phyloP scores from a whole-genome alignment of 2,797 vertebrate species.

The Nyctalus aviator region DNA sequence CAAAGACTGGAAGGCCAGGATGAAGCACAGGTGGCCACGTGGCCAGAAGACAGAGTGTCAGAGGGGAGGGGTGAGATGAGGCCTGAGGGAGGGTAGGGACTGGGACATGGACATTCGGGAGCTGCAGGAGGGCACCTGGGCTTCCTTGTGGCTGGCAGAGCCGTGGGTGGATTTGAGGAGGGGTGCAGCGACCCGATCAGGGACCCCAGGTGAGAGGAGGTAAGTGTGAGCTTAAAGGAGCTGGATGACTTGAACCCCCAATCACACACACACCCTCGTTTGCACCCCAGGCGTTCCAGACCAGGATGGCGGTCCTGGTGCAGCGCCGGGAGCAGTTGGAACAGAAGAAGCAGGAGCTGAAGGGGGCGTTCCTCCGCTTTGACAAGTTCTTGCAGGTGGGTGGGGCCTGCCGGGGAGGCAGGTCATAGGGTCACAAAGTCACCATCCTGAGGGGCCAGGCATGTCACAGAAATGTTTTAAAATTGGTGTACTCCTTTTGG shows the following conservation, averaged over 20 bases:
- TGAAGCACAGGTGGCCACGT: neutral
- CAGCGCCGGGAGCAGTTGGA: constrained; percentile 81
- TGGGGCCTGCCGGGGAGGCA: neutral
- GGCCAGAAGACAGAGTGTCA: neutral
- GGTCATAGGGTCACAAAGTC: fast-evolving
- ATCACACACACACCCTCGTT: neutral
- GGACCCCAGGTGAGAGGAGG: neutral
- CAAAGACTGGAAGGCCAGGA: neutral
- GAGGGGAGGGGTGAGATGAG: neutral
- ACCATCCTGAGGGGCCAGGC: neutral
- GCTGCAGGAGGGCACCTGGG: neutral
- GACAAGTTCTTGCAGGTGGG: constrained; percentile 90
- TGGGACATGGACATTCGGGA: fast-evolving
- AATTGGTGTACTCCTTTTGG: too few species aligned
- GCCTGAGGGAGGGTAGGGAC: neutral
- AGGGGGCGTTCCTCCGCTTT: constrained; percentile 81
- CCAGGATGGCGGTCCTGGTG: constrained; percentile 81
- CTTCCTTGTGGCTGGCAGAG: neutral
- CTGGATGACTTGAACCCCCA: neutral
- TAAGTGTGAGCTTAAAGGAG: neutral
- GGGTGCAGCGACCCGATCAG: too few species aligned
- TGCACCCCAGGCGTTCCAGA: constrained; percentile 85
- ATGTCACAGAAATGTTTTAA: neutral
- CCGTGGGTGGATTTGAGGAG: neutral
- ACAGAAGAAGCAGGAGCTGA: constrained; percentile 83